These are phyloP conservation scores for Anoplophora glabripennis DNA, from an alignment of 1,140 invertebrate species.

Conservation along the genomic window DNA sequence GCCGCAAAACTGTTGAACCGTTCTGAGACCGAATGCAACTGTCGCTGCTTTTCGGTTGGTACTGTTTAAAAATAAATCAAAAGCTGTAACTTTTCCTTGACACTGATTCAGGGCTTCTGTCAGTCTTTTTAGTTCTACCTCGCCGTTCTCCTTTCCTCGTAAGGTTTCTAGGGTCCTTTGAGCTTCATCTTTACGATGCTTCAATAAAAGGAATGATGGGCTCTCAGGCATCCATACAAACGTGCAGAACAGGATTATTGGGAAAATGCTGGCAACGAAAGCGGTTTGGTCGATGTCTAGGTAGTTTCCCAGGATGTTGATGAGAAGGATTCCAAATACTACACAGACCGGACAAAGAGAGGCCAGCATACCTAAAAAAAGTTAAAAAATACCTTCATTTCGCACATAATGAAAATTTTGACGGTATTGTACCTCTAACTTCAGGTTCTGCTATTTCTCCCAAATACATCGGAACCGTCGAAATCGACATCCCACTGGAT, in stretches of 20 bases:
- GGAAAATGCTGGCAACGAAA: slow-evolving; percentile 56
- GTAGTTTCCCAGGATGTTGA: slow-evolving; percentile 63
- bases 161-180: slow-evolving; percentile 29
- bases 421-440: slow-evolving; percentile 56
- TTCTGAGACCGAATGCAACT: slow-evolving; percentile 62
- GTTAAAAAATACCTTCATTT: slow-evolving; percentile 51
- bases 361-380: slow-evolving; percentile 48
- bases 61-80: slow-evolving; percentile 55
- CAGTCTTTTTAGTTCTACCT: slow-evolving; percentile 60
- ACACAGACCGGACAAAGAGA: slow-evolving; percentile 36
- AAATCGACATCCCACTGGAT: slow-evolving; percentile 63
- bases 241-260: slow-evolving; percentile 59
- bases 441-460: slow-evolving; percentile 64
- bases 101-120: slow-evolving; percentile 1
- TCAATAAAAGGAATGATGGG: slow-evolving; percentile 42
- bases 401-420: background rate
- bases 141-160: slow-evolving; percentile 61
- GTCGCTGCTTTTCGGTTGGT: slow-evolving; percentile 61
- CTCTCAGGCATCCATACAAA: slow-evolving; percentile 53
- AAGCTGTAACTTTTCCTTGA: slow-evolving; percentile 45
- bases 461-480: slow-evolving; percentile 61
- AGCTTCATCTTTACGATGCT: slow-evolving; percentile 27
- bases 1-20: slow-evolving; percentile 72
- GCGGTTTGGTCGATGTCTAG: slow-evolving; percentile 58
- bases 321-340: slow-evolving; percentile 62